Evolutionary conservation across 2,888 invertebrate genomes (phyloP).

Genomic region (Kuschelorhynchus macadamiae): DNA sequence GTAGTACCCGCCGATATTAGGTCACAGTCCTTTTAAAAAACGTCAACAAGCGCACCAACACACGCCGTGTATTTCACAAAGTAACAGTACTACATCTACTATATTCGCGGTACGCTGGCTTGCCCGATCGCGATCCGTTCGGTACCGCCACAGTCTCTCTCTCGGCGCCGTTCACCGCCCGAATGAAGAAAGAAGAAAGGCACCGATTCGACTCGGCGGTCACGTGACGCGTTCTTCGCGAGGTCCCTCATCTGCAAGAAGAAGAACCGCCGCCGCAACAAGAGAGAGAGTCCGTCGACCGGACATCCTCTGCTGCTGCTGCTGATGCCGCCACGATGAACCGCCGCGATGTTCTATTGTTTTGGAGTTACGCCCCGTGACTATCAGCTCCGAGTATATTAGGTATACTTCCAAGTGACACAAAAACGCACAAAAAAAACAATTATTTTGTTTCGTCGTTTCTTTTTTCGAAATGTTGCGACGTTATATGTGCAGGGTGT

Average conservation of each 20-base stretch:
- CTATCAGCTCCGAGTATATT: slow-evolving; percentile 31
- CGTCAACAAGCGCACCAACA: slow-evolving; percentile 35
- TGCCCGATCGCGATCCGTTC: slow-evolving; percentile 32
- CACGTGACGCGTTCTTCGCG: slow-evolving; percentile 59
- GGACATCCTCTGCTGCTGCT: slow-evolving; percentile 63
- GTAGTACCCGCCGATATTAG: slow-evolving; percentile 20
- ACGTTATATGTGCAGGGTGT: too few species aligned
- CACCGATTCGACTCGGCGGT: slow-evolving; percentile 56
- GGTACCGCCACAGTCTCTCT: slow-evolving; percentile 32
- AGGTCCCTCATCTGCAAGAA: slow-evolving; percentile 40
- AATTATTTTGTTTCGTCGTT: too few species aligned
- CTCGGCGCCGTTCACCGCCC: slow-evolving; percentile 57
- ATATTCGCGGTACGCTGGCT: slow-evolving; percentile 30
- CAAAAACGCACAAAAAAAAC: too few species aligned
- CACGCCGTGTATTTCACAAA: slow-evolving; percentile 39
- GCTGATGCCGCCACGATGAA: slow-evolving; percentile 43
- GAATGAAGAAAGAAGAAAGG: slow-evolving; percentile 65
- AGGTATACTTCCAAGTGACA: too few species aligned
- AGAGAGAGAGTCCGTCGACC: slow-evolving; percentile 62
- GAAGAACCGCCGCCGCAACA: too few species aligned
- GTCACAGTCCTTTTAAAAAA: slow-evolving; percentile 43
- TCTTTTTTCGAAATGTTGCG: too few species aligned
- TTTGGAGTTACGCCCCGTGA: slow-evolving; percentile 42
- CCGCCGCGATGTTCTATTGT: slow-evolving; percentile 46
- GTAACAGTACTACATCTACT: slow-evolving; percentile 37